phyloP scores from a whole-genome alignment of 2,113 vertebrate genomes.

The Galbula dea region DNA sequence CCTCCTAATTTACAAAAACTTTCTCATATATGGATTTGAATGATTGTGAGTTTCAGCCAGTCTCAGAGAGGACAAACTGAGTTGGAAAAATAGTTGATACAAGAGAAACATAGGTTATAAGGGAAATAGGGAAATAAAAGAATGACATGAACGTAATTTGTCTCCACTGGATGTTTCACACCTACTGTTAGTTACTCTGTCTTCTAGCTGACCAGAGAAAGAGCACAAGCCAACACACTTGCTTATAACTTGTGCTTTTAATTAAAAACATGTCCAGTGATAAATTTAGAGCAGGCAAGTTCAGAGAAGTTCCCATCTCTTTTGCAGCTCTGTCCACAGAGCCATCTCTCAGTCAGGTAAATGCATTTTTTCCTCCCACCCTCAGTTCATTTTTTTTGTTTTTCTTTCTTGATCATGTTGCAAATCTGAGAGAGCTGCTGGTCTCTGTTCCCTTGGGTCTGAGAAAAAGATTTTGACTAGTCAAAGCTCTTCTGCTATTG shows the following conservation, averaged over 20 bases:
- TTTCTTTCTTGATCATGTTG: background rate
- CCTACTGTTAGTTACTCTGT: background rate
- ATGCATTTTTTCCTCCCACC: background rate
- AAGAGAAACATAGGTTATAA: background rate
- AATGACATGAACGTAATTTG: background rate
- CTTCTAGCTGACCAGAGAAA: background rate
- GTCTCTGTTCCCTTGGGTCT: background rate
- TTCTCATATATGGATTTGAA: background rate
- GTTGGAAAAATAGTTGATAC: background rate
- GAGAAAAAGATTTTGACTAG: background rate
- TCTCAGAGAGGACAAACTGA: background rate
- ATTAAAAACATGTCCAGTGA: slow-evolving; percentile 40
- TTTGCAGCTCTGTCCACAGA: background rate
- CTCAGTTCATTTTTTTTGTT: background rate
- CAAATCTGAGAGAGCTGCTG: background rate
- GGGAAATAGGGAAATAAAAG: background rate
- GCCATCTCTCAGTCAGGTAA: background rate
- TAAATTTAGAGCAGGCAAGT: background rate
- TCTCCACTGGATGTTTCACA: slow-evolving; percentile 9
- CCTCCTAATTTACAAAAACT: background rate
- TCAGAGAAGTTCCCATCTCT: slow-evolving; percentile 1
- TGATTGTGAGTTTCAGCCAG: background rate
- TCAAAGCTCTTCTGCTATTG: background rate
- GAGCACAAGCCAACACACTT: background rate
- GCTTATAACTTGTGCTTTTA: slow-evolving; percentile 13